Base-by-base conservation (phyloP, 2,113 vertebrate species). In the Caranx melampygus region DNA sequence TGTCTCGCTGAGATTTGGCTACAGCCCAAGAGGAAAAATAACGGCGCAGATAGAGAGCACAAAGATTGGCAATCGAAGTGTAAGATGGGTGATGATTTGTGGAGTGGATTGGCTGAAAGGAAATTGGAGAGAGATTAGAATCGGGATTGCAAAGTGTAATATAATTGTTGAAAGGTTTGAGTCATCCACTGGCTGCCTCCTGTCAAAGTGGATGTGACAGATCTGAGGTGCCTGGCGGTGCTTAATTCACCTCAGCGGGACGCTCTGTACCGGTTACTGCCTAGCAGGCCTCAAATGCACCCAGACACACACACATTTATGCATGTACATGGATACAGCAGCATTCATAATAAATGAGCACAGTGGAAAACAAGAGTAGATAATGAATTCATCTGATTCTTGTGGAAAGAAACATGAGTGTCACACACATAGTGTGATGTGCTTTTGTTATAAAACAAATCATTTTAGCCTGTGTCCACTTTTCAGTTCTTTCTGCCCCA, bases 171-270 rank as follows among this genome's bases (percentile, higher is more conserved):
- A 54, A 71, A 33, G 5, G 58, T 35, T 37, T 61, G 78, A 75
- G 44, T 72, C 47, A 64, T 66, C 59, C 20, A 33, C 33, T 77
- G 47, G 35, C 34, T 31, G 33, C 44, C 35, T 13, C 68, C 5
- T 3, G 14, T 64, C 26, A 79, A 66, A 87, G 77, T 79, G 40
- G 65, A 87, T 60, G 13, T 74, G 68, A 81, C 68, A 69, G 55
- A 72, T 88, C 78, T 72, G 54, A 81, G 79, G 86, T 78, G 82
- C 75, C 83, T 87, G 82, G 67, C 60, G 68, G 73, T 61, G 65
- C 84, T 79, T 82, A 67, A 59, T 59, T 86, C 84, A 79, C 59
- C 55, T 69, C 57, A 45, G 31, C 1, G 3, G 73, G 71, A 84
- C 60, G 3, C 16, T 72, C 12, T 80, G 87, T 81, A 63, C 75